Evolutionary conservation across 1,140 invertebrate species (phyloP).

Genomic region (Pseudomyrmex dendroicus): DNA sequence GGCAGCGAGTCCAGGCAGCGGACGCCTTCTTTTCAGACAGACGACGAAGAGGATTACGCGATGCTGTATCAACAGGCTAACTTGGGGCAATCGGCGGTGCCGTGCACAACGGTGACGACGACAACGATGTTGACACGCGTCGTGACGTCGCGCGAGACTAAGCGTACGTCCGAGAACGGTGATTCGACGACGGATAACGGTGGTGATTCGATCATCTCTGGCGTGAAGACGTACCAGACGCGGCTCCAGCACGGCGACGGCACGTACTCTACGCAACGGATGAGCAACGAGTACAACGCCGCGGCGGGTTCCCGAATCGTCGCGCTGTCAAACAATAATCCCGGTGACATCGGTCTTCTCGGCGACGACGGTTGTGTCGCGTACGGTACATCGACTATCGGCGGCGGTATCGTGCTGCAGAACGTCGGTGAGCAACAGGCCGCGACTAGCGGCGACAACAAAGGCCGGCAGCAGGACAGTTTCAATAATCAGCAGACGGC

Average conservation of each 20-base stretch:
- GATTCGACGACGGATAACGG: constrained; percentile 26
- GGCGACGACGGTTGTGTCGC: constrained; percentile 62
- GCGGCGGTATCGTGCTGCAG: constrained; percentile 53
- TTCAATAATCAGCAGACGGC: constrained; percentile 61
- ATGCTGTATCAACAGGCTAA: constrained; percentile 62
- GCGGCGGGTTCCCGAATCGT: constrained; percentile 37
- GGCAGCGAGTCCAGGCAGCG: constrained; percentile 42
- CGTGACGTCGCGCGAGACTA: constrained; percentile 50
- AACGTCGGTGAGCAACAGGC: constrained; percentile 58
- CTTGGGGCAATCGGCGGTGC: constrained; percentile 47
- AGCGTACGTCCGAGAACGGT: constrained; percentile 40
- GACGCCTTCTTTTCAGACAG: constrained; percentile 11
- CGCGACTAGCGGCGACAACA: constrained; percentile 63
- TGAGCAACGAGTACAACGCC: constrained; percentile 38
- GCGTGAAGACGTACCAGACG: constrained; percentile 59
- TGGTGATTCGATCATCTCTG: constrained; percentile 39
- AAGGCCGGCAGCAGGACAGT: constrained; percentile 67
- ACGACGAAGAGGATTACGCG: constrained; percentile 64
- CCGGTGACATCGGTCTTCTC: constrained; percentile 61
- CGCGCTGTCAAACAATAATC: constrained; percentile 23
- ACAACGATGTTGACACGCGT: constrained; percentile 57
- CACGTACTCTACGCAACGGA: constrained; percentile 45
- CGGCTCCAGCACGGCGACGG: constrained; percentile 57
- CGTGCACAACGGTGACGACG: constrained; percentile 41
- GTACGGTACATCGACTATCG: constrained; percentile 49